Percentiles rank a stretch among this genome's conserved stretches.
phyloP scores from a whole-genome alignment of 2,888 invertebrate genomes.

The Coelinius sp. region DNA sequence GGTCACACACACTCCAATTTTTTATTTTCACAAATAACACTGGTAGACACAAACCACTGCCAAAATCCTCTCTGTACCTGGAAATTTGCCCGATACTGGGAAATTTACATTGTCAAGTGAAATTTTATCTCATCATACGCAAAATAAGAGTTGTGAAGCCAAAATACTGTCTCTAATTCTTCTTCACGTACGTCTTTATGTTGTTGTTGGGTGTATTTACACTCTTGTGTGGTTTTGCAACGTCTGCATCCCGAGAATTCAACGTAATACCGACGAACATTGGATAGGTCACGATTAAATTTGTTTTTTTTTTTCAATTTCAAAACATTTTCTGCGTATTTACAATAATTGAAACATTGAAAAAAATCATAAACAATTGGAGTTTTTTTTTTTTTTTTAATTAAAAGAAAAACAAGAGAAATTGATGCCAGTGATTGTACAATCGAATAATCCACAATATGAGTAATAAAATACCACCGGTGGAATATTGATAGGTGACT shows the following conservation, averaged over 20 bases:
- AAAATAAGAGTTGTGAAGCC: background rate
- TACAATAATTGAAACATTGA: no score
- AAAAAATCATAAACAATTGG: no score
- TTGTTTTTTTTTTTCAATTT: background rate
- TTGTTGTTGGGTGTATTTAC: background rate
- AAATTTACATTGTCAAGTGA: background rate
- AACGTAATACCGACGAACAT: background rate
- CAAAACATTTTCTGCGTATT: background rate
- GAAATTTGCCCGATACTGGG: background rate
- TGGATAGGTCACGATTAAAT: conserved; percentile 10
- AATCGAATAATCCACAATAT: background rate
- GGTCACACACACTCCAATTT: background rate
- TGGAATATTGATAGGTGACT: background rate
- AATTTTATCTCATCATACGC: background rate
- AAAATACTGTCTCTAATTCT: background rate
- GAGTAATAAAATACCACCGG: background rate
- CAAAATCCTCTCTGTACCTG: background rate
- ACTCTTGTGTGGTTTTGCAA: background rate
- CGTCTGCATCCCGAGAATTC: conserved; percentile 4
- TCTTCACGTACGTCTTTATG: background rate
- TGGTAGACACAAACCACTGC: background rate
- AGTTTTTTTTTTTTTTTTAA: no score
- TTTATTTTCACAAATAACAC: background rate
- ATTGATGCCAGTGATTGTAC: no score
- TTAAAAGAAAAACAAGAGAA: no score